These are phyloP conservation scores for Dallia pectoralis DNA, from an alignment of 2,797 vertebrate species.

Conservation along the genomic window DNA sequence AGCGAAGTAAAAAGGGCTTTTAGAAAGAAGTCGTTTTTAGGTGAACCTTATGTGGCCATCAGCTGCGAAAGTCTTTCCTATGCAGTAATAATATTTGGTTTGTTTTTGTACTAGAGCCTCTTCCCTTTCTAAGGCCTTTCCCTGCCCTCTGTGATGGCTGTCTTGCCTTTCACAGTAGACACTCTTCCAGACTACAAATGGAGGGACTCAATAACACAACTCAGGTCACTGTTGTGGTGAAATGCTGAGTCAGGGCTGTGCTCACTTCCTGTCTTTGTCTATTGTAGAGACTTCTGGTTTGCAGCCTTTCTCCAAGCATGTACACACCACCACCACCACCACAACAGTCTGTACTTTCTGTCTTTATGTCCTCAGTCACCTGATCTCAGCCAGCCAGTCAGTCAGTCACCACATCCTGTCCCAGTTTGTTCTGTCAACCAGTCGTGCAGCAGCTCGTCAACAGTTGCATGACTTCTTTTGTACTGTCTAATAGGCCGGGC, in stretches of 20 bases:
- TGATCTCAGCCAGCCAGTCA: slow-evolving; percentile 6
- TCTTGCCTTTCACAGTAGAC: background rate
- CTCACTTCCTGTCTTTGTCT: background rate
- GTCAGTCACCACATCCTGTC: slow-evolving; percentile 26
- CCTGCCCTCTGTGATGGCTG: background rate
- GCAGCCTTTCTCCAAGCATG: slow-evolving; percentile 47
- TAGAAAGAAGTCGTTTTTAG: background rate
- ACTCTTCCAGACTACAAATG: background rate
- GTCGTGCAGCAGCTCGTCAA: slow-evolving; percentile 54
- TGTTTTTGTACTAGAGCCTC: background rate
- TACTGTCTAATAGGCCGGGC: slow-evolving; percentile 1
- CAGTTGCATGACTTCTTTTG: slow-evolving; percentile 62
- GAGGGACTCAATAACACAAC: background rate
- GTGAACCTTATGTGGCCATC: background rate
- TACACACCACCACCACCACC: slow-evolving; percentile 21
- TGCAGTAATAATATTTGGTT: background rate
- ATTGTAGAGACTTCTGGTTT: slow-evolving; percentile 7
- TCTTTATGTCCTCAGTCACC: slow-evolving; percentile 24
- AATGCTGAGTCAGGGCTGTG: background rate
- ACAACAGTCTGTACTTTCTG: background rate
- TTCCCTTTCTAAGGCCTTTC: background rate
- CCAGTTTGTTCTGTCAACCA: slow-evolving; percentile 37
- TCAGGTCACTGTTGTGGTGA: background rate
- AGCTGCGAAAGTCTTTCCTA: background rate
- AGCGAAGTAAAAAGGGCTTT: background rate